Conservation (phyloP, 2,797 vertebrate genomes). For the Phataginus tricuspis region DNA sequence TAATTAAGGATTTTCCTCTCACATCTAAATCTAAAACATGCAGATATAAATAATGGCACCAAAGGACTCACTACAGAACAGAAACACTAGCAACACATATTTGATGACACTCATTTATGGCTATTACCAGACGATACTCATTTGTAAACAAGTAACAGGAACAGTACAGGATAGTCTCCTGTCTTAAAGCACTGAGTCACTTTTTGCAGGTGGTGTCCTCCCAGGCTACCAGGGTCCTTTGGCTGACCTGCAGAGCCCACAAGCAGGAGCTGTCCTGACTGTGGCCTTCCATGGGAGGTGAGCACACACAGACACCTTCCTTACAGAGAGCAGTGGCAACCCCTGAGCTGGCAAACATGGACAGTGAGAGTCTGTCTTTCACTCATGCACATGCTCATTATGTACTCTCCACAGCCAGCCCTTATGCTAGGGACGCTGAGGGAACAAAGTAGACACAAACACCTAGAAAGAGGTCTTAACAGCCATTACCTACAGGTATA, state of each 20-base stretch:
- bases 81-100: not conserved
- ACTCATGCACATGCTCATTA: not conserved
- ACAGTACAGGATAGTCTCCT: not conserved
- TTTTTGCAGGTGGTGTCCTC: no score
- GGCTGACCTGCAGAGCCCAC: not conserved
- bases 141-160: not conserved
- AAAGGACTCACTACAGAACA: not conserved
- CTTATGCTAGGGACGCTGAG: rapidly evolving
- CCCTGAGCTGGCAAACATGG: no score
- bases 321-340: not conserved
- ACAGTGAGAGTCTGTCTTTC: not conserved
- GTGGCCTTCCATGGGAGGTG: not conserved
- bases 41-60: no score
- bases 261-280: not conserved
- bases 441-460: not conserved
- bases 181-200: not conserved
- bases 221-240: not conserved
- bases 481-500: not conserved
- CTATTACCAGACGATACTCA: rapidly evolving
- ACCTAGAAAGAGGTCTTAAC: not conserved
- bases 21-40: not conserved
- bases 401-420: not conserved
- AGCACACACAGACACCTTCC: not conserved
- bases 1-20: not conserved
- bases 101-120: not conserved